Conservation (phyloP, 1,140 invertebrate species). For the Harlomillsia oculata region DNA sequence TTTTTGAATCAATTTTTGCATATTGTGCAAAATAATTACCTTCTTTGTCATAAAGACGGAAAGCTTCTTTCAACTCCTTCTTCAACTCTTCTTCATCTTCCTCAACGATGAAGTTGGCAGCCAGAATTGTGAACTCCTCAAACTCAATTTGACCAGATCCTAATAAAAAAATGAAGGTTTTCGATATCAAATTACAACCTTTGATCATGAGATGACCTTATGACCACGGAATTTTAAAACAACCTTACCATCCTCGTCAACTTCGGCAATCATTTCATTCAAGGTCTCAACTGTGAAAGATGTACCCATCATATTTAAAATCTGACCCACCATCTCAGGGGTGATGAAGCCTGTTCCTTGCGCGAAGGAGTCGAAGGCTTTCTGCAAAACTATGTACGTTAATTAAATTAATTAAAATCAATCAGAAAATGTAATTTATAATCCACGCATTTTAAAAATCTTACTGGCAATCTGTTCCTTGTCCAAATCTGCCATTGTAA, state of each 20-base stretch:
- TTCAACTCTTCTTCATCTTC: constrained; percentile 68
- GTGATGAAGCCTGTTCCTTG: constrained; percentile 49
- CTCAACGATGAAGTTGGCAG: constrained; percentile 47
- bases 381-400: constrained; percentile 41
- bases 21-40: constrained; percentile 42
- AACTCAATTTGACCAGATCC: constrained; percentile 50
- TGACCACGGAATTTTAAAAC: background rate
- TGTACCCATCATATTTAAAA: constrained; percentile 49
- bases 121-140: constrained; percentile 48
- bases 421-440: background rate
- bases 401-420: background rate
- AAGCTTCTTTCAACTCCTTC: constrained; percentile 63
- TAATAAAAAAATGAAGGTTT: constrained; percentile 33
- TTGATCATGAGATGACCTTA: background rate
- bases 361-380: constrained; percentile 52
- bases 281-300: constrained; percentile 48
- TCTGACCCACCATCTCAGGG: constrained; percentile 48
- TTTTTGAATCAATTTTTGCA: constrained; percentile 1
- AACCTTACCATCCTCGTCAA: constrained; percentile 46
- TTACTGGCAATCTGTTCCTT: constrained; percentile 30
- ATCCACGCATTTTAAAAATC: background rate
- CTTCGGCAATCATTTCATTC: constrained; percentile 47
- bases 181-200: too few species aligned
- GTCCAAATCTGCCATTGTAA: constrained; percentile 22
- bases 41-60: constrained; percentile 63